Evolutionary conservation across 2,797 vertebrate species (phyloP).

Genomic region (Micromesistius poutassou): DNA sequence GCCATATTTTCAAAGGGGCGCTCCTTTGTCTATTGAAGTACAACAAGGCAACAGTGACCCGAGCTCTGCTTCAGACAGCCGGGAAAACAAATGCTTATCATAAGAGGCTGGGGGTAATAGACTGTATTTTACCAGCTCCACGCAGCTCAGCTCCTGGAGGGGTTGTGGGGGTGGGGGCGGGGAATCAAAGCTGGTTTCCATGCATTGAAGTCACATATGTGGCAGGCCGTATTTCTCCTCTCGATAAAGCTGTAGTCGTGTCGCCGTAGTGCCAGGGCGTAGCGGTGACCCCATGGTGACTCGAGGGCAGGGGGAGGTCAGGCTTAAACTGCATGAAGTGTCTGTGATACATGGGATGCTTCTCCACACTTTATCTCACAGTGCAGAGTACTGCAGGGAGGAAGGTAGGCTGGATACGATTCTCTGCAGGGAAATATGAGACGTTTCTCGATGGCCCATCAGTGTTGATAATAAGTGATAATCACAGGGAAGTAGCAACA

Average conservation of each 20-base stretch:
- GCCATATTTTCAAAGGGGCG: conserved; percentile 68
- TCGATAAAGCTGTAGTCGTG: conserved; percentile 38
- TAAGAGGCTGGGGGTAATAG: conserved; percentile 58
- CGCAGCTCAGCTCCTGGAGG: conserved; percentile 34
- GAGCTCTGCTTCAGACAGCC: conserved; percentile 49
- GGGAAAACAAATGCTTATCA: conserved; percentile 65
- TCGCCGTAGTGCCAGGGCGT: conserved; percentile 14
- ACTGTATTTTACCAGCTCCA: conserved; percentile 60
- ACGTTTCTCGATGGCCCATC: not conserved
- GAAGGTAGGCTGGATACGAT: not conserved
- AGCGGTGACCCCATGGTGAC: not conserved
- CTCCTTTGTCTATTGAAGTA: conserved; percentile 61
- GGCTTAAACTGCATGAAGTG: conserved; percentile 15
- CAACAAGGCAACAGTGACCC: conserved; percentile 57
- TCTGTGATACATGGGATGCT: not conserved
- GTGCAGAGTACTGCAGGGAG: not conserved
- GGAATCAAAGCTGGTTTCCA: conserved; percentile 59
- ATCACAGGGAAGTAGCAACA: not conserved
- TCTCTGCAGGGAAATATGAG: not conserved
- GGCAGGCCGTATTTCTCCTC: conserved; percentile 57
- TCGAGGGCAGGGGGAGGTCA: not conserved
- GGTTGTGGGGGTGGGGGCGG: not conserved
- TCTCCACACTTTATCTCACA: conserved; percentile 13
- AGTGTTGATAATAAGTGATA: not conserved
- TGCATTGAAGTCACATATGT: conserved; percentile 48